phyloP scores from a whole-genome alignment of 1,140 invertebrate genomes.

The Drosophila cardini region DNA sequence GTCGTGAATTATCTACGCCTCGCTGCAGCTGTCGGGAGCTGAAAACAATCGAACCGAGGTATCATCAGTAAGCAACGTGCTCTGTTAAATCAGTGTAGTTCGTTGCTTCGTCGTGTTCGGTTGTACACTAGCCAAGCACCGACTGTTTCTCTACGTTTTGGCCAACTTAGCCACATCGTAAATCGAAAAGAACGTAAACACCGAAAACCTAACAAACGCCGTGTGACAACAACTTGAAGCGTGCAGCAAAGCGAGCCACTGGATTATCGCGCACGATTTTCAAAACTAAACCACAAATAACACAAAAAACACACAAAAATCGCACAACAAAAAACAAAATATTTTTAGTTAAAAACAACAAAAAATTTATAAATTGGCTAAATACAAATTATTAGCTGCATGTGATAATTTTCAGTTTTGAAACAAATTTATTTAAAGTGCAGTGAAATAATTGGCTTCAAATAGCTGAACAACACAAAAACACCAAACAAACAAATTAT shows the following conservation, averaged over 20 bases:
- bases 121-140: slow-evolving; percentile 58
- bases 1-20: slow-evolving; percentile 62
- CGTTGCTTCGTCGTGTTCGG: slow-evolving; percentile 83
- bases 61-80: slow-evolving; percentile 60
- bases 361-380: slow-evolving; percentile 64
- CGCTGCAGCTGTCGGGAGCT: slow-evolving; percentile 51
- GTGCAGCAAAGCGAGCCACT: slow-evolving; percentile 83
- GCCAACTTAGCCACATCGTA: slow-evolving; percentile 32
- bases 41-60: slow-evolving; percentile 67
- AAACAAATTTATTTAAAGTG: slow-evolving; percentile 27
- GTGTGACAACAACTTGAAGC: slow-evolving; percentile 78
- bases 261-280: slow-evolving; percentile 84
- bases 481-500: slow-evolving; percentile 26
- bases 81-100: slow-evolving; percentile 81
- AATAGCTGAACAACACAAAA: slow-evolving; percentile 16
- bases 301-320: slow-evolving; percentile 26
- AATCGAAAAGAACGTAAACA: slow-evolving; percentile 65
- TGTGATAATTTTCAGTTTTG: slow-evolving; percentile 47
- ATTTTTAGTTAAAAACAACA: slow-evolving; percentile 43
- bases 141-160: slow-evolving; percentile 39
- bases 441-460: slow-evolving; percentile 26
- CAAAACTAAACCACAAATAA: slow-evolving; percentile 36
- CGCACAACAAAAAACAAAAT: slow-evolving; percentile 33
- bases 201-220: slow-evolving; percentile 1
- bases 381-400: slow-evolving; percentile 41